Base-by-base conservation (phyloP, 2,113 vertebrate genomes). In the Edolisoma coerulescens region DNA sequence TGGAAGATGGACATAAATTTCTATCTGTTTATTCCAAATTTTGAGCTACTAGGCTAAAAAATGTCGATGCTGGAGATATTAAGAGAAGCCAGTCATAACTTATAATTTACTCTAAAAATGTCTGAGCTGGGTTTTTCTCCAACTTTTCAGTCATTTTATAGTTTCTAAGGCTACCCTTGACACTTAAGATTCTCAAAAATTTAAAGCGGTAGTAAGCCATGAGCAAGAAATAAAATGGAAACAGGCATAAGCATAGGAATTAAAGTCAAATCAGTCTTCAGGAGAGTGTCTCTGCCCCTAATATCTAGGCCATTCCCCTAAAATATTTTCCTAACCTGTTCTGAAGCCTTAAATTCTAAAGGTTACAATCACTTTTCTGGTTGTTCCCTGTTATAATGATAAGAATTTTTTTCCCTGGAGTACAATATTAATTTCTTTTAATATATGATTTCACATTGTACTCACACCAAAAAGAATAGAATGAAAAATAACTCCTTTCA, bases 311-410 rank as follows among this genome's bases (percentile, higher is more conserved):
- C 7, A 35, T 61, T 78, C 17, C 12, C 27, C 37, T 68, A 73
- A 88, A 93, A 79, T 47, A 75, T 79, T 89, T 87, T 79, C 11
- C 30, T 88, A 85, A 79, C 15, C 6, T 60, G 6, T 71, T 71
- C 33, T 64, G 41, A 85, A 85, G 32, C 13, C 16, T 68, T 90
- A 28, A 64, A 24, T 82, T 49, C 39, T 76, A 50, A 70, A 91
- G 7, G 33, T 23, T 82, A 47, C 18, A 50, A 59, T 68, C 7
- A 64, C 14, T 95, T 44, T 35, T 82, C 28, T 27, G 13, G 8
- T 71, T 71, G 18, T 35, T 3, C 4, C 12, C 9, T 78, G 16
- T 57, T 57, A 75, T 3, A 87, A 33, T 0, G 1, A 18, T 45
- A 75, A 67, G 7, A 82, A 60, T 3, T 4, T 52, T 52, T 90